Evolutionary conservation across 30 jellyfish, hydroid and myxozoan species (phyloP).

Genomic region (Hydractinia symbiolongicarpus): DNA sequence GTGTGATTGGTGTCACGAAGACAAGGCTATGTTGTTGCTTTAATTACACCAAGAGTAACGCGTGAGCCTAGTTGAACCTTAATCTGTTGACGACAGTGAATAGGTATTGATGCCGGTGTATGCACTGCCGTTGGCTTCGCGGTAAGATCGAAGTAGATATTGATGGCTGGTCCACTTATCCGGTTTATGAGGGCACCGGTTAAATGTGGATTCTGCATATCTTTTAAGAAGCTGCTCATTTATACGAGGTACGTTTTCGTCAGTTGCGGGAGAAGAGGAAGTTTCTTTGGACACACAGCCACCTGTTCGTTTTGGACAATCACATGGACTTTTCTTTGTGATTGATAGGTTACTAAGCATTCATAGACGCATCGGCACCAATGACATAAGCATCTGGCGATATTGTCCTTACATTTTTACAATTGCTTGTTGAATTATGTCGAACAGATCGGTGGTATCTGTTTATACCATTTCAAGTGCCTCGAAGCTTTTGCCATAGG

Average conservation of each 20-base stretch:
- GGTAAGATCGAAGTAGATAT: too few species aligned
- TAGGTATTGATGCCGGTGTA: conserved; percentile 25
- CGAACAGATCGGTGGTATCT: background rate
- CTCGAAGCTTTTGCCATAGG: background rate
- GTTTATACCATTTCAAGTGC: background rate
- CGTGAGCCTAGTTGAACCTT: background rate
- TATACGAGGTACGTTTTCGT: background rate
- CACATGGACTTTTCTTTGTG: background rate
- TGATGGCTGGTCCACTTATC: too few species aligned
- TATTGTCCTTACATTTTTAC: background rate
- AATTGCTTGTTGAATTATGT: background rate
- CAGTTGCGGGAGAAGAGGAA: background rate
- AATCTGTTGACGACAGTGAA: conserved; percentile 10
- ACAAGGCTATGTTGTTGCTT: conserved; percentile 15
- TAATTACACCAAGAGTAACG: conserved; percentile 20
- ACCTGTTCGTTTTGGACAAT: background rate
- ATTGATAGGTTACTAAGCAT: background rate
- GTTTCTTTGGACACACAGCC: background rate
- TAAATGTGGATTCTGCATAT: conserved; percentile 9
- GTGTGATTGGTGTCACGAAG: conserved; percentile 31
- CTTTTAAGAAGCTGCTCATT: background rate
- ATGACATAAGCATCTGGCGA: background rate
- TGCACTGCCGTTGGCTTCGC: too few species aligned
- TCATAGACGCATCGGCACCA: background rate
- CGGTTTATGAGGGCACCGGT: too few species aligned